Percentiles rank a stretch among this genome's conserved stretches.
Evolutionary conservation across 1,140 invertebrate genomes (phyloP).

Genomic region (Nasonia giraulti): DNA sequence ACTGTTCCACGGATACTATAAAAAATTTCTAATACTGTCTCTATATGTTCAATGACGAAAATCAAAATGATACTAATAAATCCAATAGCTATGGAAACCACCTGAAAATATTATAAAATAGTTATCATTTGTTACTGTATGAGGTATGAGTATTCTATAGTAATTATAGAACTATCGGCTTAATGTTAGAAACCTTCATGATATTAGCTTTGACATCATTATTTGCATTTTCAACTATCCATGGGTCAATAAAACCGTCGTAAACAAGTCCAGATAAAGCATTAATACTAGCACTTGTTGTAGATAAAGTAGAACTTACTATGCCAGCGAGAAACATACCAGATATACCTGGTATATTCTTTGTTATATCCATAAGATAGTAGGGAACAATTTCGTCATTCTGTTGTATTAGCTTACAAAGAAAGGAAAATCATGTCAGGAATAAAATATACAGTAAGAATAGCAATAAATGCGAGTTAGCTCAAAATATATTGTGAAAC

Average conservation of each 20-base stretch:
- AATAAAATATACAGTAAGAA: too few species aligned
- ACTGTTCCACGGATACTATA: slow-evolving; percentile 73
- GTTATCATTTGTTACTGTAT: too few species aligned
- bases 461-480: too few species aligned
- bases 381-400: slow-evolving; percentile 76
- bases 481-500: too few species aligned
- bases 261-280: slow-evolving; percentile 76
- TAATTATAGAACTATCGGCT: too few species aligned
- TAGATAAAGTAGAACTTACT: slow-evolving; percentile 80
- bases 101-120: slow-evolving; percentile 39
- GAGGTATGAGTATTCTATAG: too few species aligned
- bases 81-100: slow-evolving; percentile 69
- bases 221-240: slow-evolving; percentile 58
- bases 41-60: slow-evolving; percentile 71
- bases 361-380: slow-evolving; percentile 77
- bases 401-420: slow-evolving; percentile 55
- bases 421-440: too few species aligned
- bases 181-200: neutral
- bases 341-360: slow-evolving; percentile 76
- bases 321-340: slow-evolving; percentile 82
- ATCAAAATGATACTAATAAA: slow-evolving; percentile 73
- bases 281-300: slow-evolving; percentile 72
- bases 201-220: slow-evolving; percentile 60
- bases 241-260: slow-evolving; percentile 75
- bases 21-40: slow-evolving; percentile 69